Evolutionary conservation across 2,113 vertebrate genomes (phyloP), one percentile per base, ranked within the genome.

Genomic region (Pimephales promelas): DNA sequence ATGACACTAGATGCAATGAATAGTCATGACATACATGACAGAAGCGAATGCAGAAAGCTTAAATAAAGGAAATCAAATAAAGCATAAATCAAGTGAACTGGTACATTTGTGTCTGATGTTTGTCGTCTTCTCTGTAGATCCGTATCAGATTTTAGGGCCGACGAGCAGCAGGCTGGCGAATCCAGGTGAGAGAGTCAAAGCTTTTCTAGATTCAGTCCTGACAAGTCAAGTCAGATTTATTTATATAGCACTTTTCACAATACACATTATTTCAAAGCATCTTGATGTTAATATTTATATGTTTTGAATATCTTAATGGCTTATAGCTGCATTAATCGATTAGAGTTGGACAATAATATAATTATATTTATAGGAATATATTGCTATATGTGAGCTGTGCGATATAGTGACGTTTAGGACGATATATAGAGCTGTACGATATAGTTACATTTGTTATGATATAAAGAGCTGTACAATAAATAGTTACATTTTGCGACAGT

Each of bases 141-240:
- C 96, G 0, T 97, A 97, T 85, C 96, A 97, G 91, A 96, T 97
- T 87, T 94, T 97, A 57, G 96, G 96, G 61, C 96, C 96, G 0
- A 97, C 96, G 14, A 97, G 96, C 90, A 97, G 96, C 90, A 93
- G 96, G 82, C 95, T 97, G 78, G 96, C 96, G 84, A 97, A 97
- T 85, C 96, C 96, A 94, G 96, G 96, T 97, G 92, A 94, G 92
- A 94, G 92, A 31, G 20, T 26, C 31, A 49, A 4, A 43, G 24
- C 4, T 36, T 1, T 7, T 34, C 11, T 64, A 52, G 54, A 34
- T 13, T 18, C 24, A 70, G 24, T 26, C 16, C 5, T 40, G 8
- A 36, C 36, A 4, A 34, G 22, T 16, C 26, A 5, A 22, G 8
- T 18, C 28, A 66, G 1, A 11, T 70, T n/a, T 40, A 22, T n/a